Conservation (phyloP, 1,140 invertebrate genomes). For the Papilio glaucus region DNA sequence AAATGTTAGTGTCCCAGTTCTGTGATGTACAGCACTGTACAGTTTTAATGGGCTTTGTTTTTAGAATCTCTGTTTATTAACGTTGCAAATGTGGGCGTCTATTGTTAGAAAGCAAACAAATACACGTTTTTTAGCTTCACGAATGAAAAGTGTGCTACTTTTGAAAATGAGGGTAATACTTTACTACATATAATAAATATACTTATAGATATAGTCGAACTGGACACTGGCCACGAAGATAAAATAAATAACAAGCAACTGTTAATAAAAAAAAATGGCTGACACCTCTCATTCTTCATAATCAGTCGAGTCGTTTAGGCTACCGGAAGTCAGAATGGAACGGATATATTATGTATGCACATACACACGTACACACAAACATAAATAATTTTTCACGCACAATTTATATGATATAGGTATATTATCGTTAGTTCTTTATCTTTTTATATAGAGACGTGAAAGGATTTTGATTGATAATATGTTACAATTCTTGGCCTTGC, state of each 20-base stretch:
- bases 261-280: no score
- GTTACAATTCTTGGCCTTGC: constrained; percentile 5
- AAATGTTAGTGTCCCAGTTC: constrained; percentile 1
- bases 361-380: no score
- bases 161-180: background rate
- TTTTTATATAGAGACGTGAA: background rate
- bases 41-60: constrained; percentile 21
- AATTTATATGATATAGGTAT: no score
- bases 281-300: no score
- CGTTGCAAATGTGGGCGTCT: background rate
- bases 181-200: background rate
- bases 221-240: no score
- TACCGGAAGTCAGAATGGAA: no score
- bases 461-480: constrained; percentile 6
- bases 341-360: no score
- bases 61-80: background rate
- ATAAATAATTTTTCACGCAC: no score
- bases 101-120: constrained; percentile 1
- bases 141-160: background rate
- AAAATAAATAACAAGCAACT: no score
- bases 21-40: background rate
- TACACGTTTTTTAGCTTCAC: background rate
- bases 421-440: constrained; percentile 12
- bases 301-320: no score
- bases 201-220: background rate